Percentiles rank a stretch among this genome's conserved stretches.
Evolutionary conservation across 2,797 vertebrate genomes (phyloP).

Genomic region (Coilia nasus): DNA sequence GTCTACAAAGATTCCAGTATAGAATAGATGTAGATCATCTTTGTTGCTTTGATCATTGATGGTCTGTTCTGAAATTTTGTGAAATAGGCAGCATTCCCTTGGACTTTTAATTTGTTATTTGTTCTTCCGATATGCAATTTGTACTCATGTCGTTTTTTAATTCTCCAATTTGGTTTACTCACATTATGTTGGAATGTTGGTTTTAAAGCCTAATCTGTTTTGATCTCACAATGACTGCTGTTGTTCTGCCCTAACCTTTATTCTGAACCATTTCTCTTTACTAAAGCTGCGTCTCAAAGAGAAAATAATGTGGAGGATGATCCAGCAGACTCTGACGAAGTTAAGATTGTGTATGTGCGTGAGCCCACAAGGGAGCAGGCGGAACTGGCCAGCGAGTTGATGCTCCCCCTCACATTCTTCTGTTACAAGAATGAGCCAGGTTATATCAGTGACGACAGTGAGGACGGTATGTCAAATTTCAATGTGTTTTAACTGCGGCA

Average conservation of each 20-base stretch:
- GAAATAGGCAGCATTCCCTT: not conserved
- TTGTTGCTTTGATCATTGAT: not conserved
- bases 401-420: constrained; percentile 92
- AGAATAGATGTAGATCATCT: too few relatives aligned
- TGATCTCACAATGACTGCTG: not conserved
- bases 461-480: constrained; percentile 82
- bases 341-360: constrained; percentile 84
- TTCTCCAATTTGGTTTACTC: not conserved
- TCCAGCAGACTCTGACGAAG: constrained; percentile 71
- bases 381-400: constrained; percentile 81
- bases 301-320: constrained; percentile 41
- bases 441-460: constrained; percentile 86
- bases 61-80: constrained; percentile 11
- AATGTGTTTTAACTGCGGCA: constrained; percentile 29
- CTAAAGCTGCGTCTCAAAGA: constrained; percentile 55
- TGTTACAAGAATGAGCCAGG: constrained; percentile 91
- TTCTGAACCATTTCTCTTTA: constrained; percentile 41
- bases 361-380: constrained; percentile 87
- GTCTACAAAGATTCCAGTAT: not conserved
- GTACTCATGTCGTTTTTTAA: not conserved
- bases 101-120: not conserved
- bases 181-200: not conserved
- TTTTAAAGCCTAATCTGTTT: not conserved
- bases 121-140: not conserved
- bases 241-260: too few relatives aligned